A percentile compares a stretch with the other conserved stretches of the same genome.
phyloP scores from a whole-genome alignment of 2,113 vertebrate genomes.

The Stegostoma tigrinum region DNA sequence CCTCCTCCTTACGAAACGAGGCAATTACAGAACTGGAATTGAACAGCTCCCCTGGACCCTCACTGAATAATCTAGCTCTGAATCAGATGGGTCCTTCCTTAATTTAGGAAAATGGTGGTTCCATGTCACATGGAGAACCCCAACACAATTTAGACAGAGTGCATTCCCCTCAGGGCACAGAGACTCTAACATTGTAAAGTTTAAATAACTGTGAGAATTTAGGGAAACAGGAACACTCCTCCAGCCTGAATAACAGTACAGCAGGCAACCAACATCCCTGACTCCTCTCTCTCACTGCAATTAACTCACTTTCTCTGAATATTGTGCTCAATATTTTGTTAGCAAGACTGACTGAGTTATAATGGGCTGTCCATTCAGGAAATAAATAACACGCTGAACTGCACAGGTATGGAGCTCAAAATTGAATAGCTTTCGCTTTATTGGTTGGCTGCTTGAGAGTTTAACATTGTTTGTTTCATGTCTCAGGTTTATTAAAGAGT shows the following conservation, averaged over 20 bases:
- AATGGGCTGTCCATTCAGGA: background rate
- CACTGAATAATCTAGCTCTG: background rate
- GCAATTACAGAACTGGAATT: background rate
- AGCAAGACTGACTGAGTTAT: background rate
- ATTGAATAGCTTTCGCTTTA: background rate
- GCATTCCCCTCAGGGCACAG: background rate
- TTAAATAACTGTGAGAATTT: background rate
- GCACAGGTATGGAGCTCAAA: background rate
- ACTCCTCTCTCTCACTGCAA: background rate
- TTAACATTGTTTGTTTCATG: background rate
- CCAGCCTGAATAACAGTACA: background rate
- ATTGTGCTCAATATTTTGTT: background rate
- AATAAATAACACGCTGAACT: background rate
- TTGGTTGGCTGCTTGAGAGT: too few species aligned
- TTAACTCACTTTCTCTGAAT: background rate
- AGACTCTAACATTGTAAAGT: background rate
- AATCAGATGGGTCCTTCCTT: background rate
- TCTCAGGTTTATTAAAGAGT: background rate
- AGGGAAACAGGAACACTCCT: background rate
- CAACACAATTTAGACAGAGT: background rate
- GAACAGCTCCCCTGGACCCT: background rate
- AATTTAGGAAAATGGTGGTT: background rate
- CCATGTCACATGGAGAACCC: background rate
- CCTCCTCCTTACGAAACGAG: background rate
- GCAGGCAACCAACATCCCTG: background rate